phyloP scores from a whole-genome alignment of 2,797 vertebrate species.

The Protonibea diacanthus region DNA sequence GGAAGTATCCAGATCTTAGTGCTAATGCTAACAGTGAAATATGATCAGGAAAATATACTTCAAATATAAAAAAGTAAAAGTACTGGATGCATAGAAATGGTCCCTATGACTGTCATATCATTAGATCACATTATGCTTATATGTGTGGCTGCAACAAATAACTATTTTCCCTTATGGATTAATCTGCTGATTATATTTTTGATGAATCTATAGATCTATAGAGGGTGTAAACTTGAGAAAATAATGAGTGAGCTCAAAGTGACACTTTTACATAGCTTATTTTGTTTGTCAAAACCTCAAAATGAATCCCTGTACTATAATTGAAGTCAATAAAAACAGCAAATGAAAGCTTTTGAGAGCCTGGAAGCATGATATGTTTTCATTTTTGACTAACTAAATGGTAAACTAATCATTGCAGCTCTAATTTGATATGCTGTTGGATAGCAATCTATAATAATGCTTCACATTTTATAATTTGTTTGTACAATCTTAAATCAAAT shows the following conservation, averaged over 20 bases:
- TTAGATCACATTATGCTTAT: neutral
- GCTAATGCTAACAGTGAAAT: neutral
- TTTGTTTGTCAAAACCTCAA: too few relatives aligned
- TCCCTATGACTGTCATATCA: neutral
- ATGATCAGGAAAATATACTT: neutral
- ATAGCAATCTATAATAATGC: neutral
- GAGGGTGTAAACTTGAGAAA: neutral
- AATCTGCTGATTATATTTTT: neutral
- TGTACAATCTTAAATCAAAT: neutral
- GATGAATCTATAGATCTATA: neutral
- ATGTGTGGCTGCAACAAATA: neutral
- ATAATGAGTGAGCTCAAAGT: neutral
- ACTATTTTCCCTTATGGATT: neutral
- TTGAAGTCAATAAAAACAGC: neutral
- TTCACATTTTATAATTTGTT: neutral
- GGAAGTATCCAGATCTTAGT: neutral
- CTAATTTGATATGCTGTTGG: neutral
- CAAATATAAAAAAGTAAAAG: neutral
- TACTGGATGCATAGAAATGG: neutral
- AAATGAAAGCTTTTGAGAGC: neutral
- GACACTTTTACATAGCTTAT: neutral
- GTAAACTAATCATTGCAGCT: neutral
- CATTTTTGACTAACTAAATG: neutral
- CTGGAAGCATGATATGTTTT: neutral
- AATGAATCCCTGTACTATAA: neutral